Evolutionary conservation across 2,113 vertebrate species (phyloP), one percentile per base, ranked within the genome.

Genomic region (Callaeas wilsoni): DNA sequence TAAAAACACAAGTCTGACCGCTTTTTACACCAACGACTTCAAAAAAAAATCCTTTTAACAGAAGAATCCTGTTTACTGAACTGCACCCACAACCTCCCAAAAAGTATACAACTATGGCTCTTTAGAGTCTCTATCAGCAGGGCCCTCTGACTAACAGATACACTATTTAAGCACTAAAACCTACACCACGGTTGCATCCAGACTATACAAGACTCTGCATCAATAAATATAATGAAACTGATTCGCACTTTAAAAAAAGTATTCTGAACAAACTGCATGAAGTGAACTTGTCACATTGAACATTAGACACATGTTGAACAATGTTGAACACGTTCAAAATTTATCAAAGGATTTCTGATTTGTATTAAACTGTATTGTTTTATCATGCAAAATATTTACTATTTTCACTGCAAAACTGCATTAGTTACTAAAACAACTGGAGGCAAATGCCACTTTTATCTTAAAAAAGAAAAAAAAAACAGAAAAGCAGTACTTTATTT

Each of bases 151-250:
- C 87, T 96, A 97, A 96, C 94, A 98, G 90, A 96, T 94, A 95
- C 78, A 80, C 96, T 97, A 87, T 97, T 97, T 91, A 94, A 97
- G 96, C 95, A 97, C 96, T 94, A 97, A 97, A 97, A 97, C 89
- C 97, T 98, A 97, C 97, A 98, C 97, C 95, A 91, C 97, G 96
- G 95, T 85, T 99, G 98, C 98, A 98, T 97, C 98, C 96, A 99
- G 98, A 99, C 98, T 99, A 99, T 97, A 99, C 98, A 98, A 97
- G 90, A 96, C 37, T 94, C 89, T 78, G 19, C 75, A 84, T 86
- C 87, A 92, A 93, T 90, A 97, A 97, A 97, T 96, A 96, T 2
- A 91, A 91, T 78, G 47, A 91, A 96, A 93, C 19, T 63, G 76
- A 96, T 73, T n/a, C 90, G 79, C 67, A 93, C 86, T 73, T 96